A percentile compares a stretch with the other conserved stretches of the same genome.
Conservation (phyloP, 2,888 invertebrate genomes). For the Rhodophaea formosa region DNA sequence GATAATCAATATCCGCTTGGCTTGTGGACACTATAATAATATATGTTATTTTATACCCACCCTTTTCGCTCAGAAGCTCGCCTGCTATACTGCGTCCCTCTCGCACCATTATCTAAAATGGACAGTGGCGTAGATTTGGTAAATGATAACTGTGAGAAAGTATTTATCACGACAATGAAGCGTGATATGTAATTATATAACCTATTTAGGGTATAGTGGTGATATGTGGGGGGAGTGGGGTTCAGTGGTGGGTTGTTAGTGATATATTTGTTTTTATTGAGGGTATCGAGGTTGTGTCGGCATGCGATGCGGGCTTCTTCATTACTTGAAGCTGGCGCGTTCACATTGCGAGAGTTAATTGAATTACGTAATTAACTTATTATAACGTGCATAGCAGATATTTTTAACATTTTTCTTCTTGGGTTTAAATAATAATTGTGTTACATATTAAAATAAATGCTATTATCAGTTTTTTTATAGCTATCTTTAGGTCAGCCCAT, state of each 20-base stretch:
- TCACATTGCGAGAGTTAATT: conserved; percentile 51
- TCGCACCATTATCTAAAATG: conserved; percentile 80
- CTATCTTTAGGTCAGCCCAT: too few relatives aligned
- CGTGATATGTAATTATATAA: conserved; percentile 79
- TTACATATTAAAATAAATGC: too few relatives aligned
- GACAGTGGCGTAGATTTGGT: conserved; percentile 81
- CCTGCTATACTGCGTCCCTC: conserved; percentile 46
- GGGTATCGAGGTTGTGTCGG: conserved; percentile 45
- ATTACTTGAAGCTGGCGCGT: conserved; percentile 43
- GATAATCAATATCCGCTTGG: conserved; percentile 83
- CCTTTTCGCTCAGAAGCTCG: conserved; percentile 43
- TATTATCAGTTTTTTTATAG: too few relatives aligned
- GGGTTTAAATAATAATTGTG: too few relatives aligned
- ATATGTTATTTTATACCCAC: conserved; percentile 76
- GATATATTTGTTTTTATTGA: conserved; percentile 74
- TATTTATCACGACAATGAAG: conserved; percentile 81
- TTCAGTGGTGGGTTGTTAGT: conserved; percentile 42
- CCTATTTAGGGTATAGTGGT: conserved; percentile 67
- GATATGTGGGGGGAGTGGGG: conserved; percentile 48
- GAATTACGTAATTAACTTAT: conserved; percentile 40
- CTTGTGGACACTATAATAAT: conserved; percentile 82
- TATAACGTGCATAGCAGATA: conserved; percentile 7
- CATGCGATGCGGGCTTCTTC: conserved; percentile 67
- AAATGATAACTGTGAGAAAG: conserved; percentile 82
- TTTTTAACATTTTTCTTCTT: too few relatives aligned